Evolutionary conservation across 1,140 invertebrate species (phyloP), one percentile per base, ranked within the genome.

Genomic region (Mya arenaria): DNA sequence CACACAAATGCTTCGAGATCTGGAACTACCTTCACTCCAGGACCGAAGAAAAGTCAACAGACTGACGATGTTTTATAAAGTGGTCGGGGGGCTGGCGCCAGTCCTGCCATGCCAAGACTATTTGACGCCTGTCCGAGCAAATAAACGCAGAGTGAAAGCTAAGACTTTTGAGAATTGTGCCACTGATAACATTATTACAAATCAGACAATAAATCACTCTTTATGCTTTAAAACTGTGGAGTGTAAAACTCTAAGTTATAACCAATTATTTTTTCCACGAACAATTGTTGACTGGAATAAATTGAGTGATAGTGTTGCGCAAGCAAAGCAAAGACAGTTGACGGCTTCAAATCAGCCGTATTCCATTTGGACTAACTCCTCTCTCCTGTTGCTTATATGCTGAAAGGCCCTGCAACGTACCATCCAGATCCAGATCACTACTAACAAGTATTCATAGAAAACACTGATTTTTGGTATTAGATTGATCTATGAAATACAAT

Each of bases 1-100:
- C 4, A 23, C 68, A 25, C n/a, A 39, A 19, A 39, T 44, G 8
- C 17, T 39, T 23, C 17, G 6, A 19, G 0, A 39, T n/a, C 6
- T 37, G 36, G 28, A 41, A 0, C 30, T 37, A 4, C 5, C 30
- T 10, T 19, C 36, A 4, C 32, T 69, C 66, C 37, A 44, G 44
- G 66, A 69, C 36, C 19, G 39, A 69, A 69, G 44, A 17, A 69
- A 69, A 44, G 66, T 17, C 15, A 69, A 69, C 44, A 17, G 44
- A 41, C 44, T 69, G 66, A 69, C 48, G 5, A 23, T 62, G 15
- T 69, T 69, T 25, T 69, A 44, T 32, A 69, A 69, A 30, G 34
- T 69, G 66, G 66, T 69, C 25, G 37, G 28, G 66, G 66, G 66
- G 36, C 44, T 69, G 36, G 66, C 48, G 44, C 66, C 66, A 69